Conservation (phyloP, 2,797 vertebrate genomes). For the Phoeniculus purpureus region DNA sequence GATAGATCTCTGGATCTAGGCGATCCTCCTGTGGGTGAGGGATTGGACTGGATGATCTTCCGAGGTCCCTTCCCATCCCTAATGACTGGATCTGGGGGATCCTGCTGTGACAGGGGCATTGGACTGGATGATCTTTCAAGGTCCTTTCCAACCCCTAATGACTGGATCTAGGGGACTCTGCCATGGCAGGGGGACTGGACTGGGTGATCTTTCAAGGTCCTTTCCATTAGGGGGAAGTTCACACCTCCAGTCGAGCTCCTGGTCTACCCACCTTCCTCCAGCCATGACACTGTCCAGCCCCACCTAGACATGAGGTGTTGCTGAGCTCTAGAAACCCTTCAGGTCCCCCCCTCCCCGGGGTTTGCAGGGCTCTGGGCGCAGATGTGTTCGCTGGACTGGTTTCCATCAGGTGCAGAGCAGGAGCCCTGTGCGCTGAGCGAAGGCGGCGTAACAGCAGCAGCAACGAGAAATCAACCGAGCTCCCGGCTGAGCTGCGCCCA, state of each 20-base stretch:
- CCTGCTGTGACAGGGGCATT: no score
- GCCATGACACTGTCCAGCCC: background rate
- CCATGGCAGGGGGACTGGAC: no score
- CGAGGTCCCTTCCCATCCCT: no score
- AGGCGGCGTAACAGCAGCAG: no score
- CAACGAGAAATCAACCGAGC: slow-evolving; percentile 53
- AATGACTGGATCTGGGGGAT: no score
- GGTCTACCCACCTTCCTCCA: background rate
- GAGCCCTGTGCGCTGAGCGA: background rate
- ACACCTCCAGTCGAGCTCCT: background rate
- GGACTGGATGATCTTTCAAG: no score
- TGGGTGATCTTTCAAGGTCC: no score
- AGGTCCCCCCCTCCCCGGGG: background rate
- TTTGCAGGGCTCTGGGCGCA: slow-evolving; percentile 15
- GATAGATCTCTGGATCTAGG: no score
- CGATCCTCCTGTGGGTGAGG: no score
- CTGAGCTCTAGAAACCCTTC: background rate
- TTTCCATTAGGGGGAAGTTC: background rate
- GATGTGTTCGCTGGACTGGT: slow-evolving; percentile 37
- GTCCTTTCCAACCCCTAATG: no score
- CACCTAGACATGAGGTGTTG: background rate
- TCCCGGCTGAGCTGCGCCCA: slow-evolving; percentile 34
- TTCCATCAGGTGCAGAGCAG: slow-evolving; percentile 3
- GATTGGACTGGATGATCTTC: no score
- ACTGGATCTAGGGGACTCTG: no score